Evolutionary conservation across 2,888 invertebrate genomes (phyloP).

Genomic region (Pachliopta kotzebuea): DNA sequence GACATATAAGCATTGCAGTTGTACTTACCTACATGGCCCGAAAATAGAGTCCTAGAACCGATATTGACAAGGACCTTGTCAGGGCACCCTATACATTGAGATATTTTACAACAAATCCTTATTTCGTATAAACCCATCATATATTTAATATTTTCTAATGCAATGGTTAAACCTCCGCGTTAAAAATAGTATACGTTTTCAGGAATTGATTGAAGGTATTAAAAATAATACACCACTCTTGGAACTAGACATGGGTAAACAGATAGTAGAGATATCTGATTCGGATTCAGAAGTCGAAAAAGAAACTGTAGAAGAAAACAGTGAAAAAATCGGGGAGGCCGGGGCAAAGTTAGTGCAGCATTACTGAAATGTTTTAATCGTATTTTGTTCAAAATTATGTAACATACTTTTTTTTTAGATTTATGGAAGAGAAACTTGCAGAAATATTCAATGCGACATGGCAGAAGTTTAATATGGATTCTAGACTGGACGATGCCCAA

Average conservation of each 20-base stretch:
- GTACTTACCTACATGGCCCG: too few relatives aligned
- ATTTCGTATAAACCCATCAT: too few relatives aligned
- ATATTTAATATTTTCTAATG: too few relatives aligned
- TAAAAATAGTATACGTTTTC: constrained; percentile 23
- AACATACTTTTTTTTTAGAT: constrained; percentile 40
- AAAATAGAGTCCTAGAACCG: too few relatives aligned
- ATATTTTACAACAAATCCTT: too few relatives aligned
- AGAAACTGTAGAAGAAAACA: constrained; percentile 31
- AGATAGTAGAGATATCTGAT: constrained; percentile 70
- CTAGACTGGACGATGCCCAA: constrained; percentile 58
- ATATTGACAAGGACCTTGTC: too few relatives aligned
- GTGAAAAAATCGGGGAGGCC: constrained; percentile 44
- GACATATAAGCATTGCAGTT: too few relatives aligned
- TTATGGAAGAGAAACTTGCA: constrained; percentile 66
- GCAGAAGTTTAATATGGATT: constrained; percentile 65
- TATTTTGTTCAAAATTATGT: neutral
- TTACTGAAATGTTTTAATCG: neutral
- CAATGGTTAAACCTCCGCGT: too few relatives aligned
- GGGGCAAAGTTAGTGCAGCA: constrained; percentile 49
- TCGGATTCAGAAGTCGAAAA: constrained; percentile 67
- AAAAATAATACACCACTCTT: constrained; percentile 52
- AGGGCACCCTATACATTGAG: too few relatives aligned
- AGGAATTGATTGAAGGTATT: constrained; percentile 56
- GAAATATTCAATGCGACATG: constrained; percentile 66
- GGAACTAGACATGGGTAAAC: constrained; percentile 47